Evolutionary conservation across 2,113 vertebrate genomes (phyloP).

Genomic region (Dicerorhinus sumatrensis): DNA sequence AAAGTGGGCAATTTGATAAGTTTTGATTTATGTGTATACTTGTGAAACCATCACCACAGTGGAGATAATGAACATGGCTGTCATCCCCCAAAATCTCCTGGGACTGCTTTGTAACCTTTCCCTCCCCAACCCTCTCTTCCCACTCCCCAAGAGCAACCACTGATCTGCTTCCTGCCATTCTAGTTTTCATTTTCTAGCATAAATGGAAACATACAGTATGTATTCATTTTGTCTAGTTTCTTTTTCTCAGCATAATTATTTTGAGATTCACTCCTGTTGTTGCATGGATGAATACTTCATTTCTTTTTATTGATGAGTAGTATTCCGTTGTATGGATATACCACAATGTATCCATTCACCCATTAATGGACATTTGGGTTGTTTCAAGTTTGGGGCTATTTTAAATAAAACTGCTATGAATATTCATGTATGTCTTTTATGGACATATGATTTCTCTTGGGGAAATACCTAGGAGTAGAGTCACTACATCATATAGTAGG

Average conservation of each 20-base stretch:
- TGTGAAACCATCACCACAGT: neutral
- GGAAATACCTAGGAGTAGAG: neutral
- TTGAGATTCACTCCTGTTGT: neutral
- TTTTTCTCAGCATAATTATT: neutral
- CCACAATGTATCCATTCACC: neutral
- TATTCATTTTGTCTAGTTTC: neutral
- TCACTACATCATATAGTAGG: neutral
- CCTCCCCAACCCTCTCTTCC: neutral
- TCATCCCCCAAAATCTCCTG: neutral
- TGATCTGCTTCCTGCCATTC: neutral
- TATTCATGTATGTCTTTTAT: neutral
- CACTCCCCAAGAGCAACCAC: neutral
- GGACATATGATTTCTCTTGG: neutral
- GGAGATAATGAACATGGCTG: neutral
- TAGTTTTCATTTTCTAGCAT: neutral
- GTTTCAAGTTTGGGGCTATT: neutral
- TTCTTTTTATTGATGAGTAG: neutral
- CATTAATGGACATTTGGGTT: neutral
- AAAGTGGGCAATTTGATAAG: neutral
- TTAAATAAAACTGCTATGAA: neutral
- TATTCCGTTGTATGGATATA: neutral
- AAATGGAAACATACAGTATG: neutral
- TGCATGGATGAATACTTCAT: neutral
- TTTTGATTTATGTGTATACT: neutral
- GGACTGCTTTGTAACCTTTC: neutral